Base-by-base conservation (phyloP, 2,113 vertebrate genomes). In the Pachyramphus minor region DNA sequence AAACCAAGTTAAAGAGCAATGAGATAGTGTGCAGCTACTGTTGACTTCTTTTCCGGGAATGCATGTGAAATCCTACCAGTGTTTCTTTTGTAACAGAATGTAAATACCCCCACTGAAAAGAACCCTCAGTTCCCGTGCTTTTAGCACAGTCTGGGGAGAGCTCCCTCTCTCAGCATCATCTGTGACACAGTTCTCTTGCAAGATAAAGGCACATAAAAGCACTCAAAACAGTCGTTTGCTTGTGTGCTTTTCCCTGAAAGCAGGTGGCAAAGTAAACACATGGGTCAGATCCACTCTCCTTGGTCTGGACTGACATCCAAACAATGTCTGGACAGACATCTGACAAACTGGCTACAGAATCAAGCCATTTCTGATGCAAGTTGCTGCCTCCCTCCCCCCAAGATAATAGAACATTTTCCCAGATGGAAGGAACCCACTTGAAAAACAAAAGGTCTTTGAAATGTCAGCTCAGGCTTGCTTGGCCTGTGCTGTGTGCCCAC, bases 201-300 rank as follows among this genome's bases (percentile, higher is more conserved):
- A 90, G 82, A 63, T 71, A 58, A 92, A 84, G 0, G n/a, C 71
- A 58, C 45, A 92, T 49, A 33, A 94, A 80, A 96, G 64, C 72
- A 31, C 71, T 90, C 42, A 69, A 47, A 87, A 8, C 75, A 90
- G 60, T 44, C 21, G 4, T 76, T 84, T 62, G 79, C 87, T 87
- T 42, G 31, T 17, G 50, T 63, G 71, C 79, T 97, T 37, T 60
- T 77, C 79, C 81, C 87, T 82, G 84, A 68, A 88, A 93, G 75
- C 91, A 99, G 99, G 99, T 99, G 99, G 99, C 99, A 99, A 88
- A 99, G 99, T 96, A 99, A 99, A 98, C 99, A 99, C 98, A 98
- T 98, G 98, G 1, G 97, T 99, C 94, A 98, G 98, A 92, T 99
- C 98, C 85, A 99, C 99, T 31, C 97, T 98, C 95, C 99, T 98